Evolutionary conservation across 1,140 invertebrate species (phyloP).

Genomic region (Zaprionus africanus): DNA sequence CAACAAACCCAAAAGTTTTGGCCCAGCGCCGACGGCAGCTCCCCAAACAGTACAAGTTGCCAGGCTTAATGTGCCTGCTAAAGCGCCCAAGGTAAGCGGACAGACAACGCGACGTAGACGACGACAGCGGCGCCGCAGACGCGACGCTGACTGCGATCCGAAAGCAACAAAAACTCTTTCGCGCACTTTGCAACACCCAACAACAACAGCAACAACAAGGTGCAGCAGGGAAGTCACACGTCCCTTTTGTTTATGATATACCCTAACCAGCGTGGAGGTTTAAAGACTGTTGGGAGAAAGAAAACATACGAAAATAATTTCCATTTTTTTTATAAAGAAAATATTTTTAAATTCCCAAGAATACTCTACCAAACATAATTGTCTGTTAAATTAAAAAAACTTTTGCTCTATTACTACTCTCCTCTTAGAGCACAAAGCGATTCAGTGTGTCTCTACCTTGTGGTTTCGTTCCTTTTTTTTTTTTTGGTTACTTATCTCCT

Average conservation of each 20-base stretch:
- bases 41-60: constrained; percentile 45
- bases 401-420: background rate
- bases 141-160: background rate
- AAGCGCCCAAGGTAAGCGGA: constrained; percentile 33
- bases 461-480: constrained; percentile 15
- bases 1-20: constrained; percentile 69
- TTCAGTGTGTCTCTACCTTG: background rate
- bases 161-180: constrained; percentile 51
- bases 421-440: background rate
- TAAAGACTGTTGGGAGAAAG: too few relatives aligned
- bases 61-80: constrained; percentile 55
- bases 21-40: constrained; percentile 44
- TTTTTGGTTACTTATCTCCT: constrained; percentile 22
- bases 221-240: constrained; percentile 17
- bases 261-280: background rate
- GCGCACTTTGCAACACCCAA: constrained; percentile 49
- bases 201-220: background rate
- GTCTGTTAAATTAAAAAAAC: background rate
- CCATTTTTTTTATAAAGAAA: background rate
- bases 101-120: background rate
- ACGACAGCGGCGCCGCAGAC: background rate
- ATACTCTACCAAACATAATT: background rate
- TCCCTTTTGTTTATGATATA: constrained; percentile 29
- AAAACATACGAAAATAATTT: too few relatives aligned
- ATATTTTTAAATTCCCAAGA: background rate